Conservation (phyloP, 2,797 vertebrate genomes). For the Kryptolebias ocellatus region DNA sequence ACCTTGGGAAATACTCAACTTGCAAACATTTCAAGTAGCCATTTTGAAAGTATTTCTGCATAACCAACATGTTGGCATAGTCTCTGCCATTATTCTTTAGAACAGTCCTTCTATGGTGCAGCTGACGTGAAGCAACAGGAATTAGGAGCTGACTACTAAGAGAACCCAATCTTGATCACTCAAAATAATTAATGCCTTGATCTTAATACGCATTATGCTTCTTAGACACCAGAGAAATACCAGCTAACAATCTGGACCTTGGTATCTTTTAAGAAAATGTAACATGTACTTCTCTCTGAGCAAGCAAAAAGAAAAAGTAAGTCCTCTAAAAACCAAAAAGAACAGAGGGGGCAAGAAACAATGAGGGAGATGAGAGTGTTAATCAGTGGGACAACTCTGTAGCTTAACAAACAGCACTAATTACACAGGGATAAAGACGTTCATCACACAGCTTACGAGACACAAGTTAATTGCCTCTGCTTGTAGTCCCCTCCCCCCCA, state of each 20-base stretch:
- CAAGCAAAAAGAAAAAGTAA: slow-evolving; percentile 13
- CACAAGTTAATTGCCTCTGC: slow-evolving; percentile 82
- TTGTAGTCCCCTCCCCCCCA: slow-evolving; percentile 57
- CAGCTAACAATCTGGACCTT: background rate
- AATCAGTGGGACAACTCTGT: slow-evolving; percentile 73
- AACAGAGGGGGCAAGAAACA: slow-evolving; percentile 39
- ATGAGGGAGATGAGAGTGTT: slow-evolving; percentile 54
- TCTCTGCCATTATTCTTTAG: background rate
- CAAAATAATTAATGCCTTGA: too few species aligned
- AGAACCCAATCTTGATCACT: background rate
- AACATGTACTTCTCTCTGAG: background rate
- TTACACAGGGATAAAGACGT: slow-evolving; percentile 82
- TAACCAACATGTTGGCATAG: background rate
- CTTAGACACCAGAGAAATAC: background rate
- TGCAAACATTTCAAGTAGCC: background rate
- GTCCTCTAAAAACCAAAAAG: slow-evolving; percentile 16
- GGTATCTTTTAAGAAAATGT: background rate
- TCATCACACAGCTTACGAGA: slow-evolving; percentile 81
- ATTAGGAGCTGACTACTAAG: background rate
- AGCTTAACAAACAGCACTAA: slow-evolving; percentile 83
- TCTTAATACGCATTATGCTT: background rate
- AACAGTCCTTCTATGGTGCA: background rate
- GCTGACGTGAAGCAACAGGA: background rate
- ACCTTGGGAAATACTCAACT: background rate
- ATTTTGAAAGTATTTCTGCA: background rate